Evolutionary conservation across 2,888 invertebrate species (phyloP).

Genomic region (Trichogramma dendrolimi): DNA sequence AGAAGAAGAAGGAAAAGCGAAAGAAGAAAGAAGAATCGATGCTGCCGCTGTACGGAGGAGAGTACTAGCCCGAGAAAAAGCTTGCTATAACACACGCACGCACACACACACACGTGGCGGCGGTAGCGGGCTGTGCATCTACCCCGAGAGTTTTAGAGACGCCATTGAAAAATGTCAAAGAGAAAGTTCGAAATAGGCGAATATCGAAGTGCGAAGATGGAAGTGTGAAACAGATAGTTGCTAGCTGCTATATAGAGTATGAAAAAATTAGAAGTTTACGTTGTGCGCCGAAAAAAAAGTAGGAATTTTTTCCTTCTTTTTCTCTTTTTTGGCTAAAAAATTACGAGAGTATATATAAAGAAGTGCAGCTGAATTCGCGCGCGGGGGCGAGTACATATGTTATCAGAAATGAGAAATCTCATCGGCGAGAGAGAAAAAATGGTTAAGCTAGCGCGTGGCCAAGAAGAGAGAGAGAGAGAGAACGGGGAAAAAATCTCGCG

Average conservation of each 20-base stretch:
- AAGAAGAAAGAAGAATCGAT: conserved; percentile 23
- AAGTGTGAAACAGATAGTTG: neutral
- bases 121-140: too few relatives aligned
- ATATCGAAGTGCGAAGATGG: neutral
- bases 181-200: conserved; percentile 13
- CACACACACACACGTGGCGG: too few relatives aligned
- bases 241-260: too few relatives aligned
- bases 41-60: neutral
- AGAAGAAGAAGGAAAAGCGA: conserved; percentile 9
- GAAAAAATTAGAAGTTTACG: too few relatives aligned
- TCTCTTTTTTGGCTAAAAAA: too few relatives aligned
- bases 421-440: neutral
- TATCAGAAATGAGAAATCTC: neutral
- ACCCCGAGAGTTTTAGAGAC: conserved; percentile 11
- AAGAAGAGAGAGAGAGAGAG: conserved; percentile 10
- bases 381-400: too few relatives aligned
- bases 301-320: too few relatives aligned
- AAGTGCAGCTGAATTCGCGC: too few relatives aligned
- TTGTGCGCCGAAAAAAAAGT: too few relatives aligned
- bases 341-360: too few relatives aligned
- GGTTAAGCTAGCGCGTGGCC: neutral
- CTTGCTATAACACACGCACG: neutral
- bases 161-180: conserved; percentile 24
- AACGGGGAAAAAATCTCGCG: neutral
- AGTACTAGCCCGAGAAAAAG: conserved; percentile 1